Base-by-base conservation (phyloP, 1,140 invertebrate genomes). In the Harlomillsia oculata region DNA sequence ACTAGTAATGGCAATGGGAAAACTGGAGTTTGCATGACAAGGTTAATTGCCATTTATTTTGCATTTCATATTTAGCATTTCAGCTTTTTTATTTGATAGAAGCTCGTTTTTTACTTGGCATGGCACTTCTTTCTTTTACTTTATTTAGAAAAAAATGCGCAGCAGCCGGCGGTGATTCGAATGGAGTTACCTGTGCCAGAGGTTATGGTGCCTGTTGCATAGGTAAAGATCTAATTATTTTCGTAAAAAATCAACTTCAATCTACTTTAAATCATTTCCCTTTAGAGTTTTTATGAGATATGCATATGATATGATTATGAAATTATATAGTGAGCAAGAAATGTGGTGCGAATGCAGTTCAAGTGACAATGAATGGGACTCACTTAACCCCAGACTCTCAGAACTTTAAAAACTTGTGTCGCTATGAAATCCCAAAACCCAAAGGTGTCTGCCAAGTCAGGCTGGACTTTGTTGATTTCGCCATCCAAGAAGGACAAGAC, bases 371-470 rank as follows among this genome's bases (percentile, higher is more conserved):
- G 11, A 60, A 60, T 34, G 59, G 59, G 39, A 60, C 53, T 13
- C 52, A 56, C 46, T 37, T 60, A 16, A 5, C 56, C n/a, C 36
- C 51, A 26, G 25, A 37, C 4, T 3, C 37, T 2, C n/a, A n/a
- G n/a, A 20, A 14, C 5, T 52, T 52, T 16, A 48, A 14, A 26
- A 44, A 45, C 21, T 23, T 51, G 9, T 50, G 51, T 25, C 26
- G 28, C 16, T 60, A 49, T 45, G 46, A 51, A 23, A 55, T 53
- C 1, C 46, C 45, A 8, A 34, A 48, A 25, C 28, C 36, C 20
- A 9, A 29, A 13, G 59, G 53, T 18, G 48, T 60, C 18, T 60
- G 59, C 40, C 59, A 60, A 46, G 23, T 60, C n/a, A 45, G 59
- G 5, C 40, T 60, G 18, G 59, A 60, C 25, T 60, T 60, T 34